Conservation (phyloP, 2,888 invertebrate species). For the Hyposoter dolosus region DNA sequence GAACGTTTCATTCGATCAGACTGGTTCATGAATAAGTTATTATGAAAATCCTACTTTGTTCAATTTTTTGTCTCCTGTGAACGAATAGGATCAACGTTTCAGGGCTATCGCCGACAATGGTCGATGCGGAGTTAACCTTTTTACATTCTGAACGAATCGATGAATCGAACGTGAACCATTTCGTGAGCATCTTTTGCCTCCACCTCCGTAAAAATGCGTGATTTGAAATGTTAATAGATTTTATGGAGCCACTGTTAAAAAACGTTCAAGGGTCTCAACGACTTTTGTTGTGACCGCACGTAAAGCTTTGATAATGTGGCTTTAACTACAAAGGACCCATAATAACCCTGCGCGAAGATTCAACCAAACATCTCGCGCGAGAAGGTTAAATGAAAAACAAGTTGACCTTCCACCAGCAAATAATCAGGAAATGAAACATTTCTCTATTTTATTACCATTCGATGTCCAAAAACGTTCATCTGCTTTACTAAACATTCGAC, state of each 20-base stretch:
- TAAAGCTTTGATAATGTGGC: not conserved
- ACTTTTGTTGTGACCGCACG: not conserved
- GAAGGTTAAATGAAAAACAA: constrained; percentile 3
- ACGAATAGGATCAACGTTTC: not conserved
- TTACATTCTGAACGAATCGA: not conserved
- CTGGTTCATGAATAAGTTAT: not conserved
- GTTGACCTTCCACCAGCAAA: constrained; percentile 17
- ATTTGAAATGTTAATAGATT: not conserved
- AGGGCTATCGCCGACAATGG: not conserved
- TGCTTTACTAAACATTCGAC: not conserved
- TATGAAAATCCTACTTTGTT: not conserved
- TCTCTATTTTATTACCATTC: constrained; percentile 5
- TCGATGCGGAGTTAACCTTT: not conserved
- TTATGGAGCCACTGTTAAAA: not conserved
- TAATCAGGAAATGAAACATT: constrained; percentile 26
- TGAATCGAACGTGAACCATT: not conserved
- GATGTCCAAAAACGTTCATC: not conserved
- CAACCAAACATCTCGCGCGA: not conserved
- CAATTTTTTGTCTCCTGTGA: not conserved
- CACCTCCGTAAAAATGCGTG: not conserved
- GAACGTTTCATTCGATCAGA: not conserved
- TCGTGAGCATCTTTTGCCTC: not conserved
- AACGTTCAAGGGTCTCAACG: not conserved
- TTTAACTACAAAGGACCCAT: not conserved
- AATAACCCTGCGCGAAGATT: not conserved